These are phyloP conservation scores for Globodera rostochiensis DNA, from an alignment of 1,140 invertebrate species.

Conservation along the genomic window DNA sequence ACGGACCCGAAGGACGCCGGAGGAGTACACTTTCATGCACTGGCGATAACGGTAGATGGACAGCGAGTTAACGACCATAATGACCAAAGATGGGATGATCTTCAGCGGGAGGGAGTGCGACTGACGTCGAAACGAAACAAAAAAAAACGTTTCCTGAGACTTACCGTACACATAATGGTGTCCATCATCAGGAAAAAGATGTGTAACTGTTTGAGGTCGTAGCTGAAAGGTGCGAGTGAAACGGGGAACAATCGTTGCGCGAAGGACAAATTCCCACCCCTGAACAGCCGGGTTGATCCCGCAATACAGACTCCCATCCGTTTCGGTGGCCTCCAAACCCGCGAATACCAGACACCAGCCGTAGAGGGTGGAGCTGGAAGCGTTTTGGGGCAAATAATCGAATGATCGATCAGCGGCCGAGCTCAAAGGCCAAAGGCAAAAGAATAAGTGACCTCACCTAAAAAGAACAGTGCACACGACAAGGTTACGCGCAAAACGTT, in stretches of 20 bases:
- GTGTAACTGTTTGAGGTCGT: conserved; percentile 53
- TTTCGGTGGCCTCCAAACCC: conserved; percentile 48
- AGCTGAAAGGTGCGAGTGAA: conserved; percentile 44
- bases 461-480: conserved; percentile 55
- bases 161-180: conserved; percentile 61
- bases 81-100: conserved; percentile 56
- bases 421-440: neutral
- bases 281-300: conserved; percentile 52
- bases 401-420: neutral
- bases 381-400: too few relatives aligned
- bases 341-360: conserved; percentile 63
- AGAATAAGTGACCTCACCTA: neutral
- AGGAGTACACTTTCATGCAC: conserved; percentile 65
- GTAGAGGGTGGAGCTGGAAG: conserved; percentile 51
- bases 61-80: conserved; percentile 61
- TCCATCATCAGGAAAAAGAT: conserved; percentile 61
- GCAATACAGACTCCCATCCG: conserved; percentile 50
- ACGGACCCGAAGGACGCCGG: conserved; percentile 61
- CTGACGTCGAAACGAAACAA: too few relatives aligned
- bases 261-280: conserved; percentile 6
- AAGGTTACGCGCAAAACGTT: conserved; percentile 57
- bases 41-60: conserved; percentile 61
- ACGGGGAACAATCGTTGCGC: neutral
- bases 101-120: neutral
- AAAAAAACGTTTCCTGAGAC: neutral